Evolutionary conservation across 2,113 vertebrate species (phyloP).

Genomic region (Corapipo altera): DNA sequence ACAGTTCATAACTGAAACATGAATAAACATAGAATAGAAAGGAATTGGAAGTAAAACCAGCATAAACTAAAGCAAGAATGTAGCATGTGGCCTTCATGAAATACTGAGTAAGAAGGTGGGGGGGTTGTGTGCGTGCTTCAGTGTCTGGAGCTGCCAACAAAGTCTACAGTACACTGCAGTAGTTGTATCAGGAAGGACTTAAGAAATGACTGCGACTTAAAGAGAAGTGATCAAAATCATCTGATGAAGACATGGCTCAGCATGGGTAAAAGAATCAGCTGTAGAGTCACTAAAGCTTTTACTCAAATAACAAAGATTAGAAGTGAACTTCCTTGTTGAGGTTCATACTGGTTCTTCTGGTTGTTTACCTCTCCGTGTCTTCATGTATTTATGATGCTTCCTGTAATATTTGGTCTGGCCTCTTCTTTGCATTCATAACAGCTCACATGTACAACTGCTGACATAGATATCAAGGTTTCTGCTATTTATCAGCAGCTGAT

Average conservation of each 20-base stretch:
- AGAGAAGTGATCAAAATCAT: not conserved
- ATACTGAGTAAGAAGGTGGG: not conserved
- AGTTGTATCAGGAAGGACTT: not conserved
- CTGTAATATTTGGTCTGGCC: not conserved
- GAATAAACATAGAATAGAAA: not conserved
- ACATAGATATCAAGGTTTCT: not conserved
- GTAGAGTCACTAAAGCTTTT: not conserved
- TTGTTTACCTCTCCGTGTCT: not conserved
- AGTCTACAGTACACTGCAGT: not conserved
- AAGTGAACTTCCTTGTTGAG: not conserved
- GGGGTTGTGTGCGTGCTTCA: not conserved
- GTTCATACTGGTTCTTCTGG: not conserved
- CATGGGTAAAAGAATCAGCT: not conserved
- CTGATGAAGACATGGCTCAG: not conserved
- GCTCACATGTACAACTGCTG: not conserved
- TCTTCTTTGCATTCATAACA: not conserved
- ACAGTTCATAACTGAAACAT: not conserved
- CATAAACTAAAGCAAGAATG: not conserved
- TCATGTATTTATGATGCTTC: not conserved
- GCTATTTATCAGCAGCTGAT: conserved; percentile 2
- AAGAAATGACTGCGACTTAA: not conserved
- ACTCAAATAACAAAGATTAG: not conserved
- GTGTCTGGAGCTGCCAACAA: not conserved
- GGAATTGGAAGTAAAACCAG: not conserved
- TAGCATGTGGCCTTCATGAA: not conserved